Conservation (phyloP, 1,140 invertebrate genomes). For the Trichonephila clavipes region DNA sequence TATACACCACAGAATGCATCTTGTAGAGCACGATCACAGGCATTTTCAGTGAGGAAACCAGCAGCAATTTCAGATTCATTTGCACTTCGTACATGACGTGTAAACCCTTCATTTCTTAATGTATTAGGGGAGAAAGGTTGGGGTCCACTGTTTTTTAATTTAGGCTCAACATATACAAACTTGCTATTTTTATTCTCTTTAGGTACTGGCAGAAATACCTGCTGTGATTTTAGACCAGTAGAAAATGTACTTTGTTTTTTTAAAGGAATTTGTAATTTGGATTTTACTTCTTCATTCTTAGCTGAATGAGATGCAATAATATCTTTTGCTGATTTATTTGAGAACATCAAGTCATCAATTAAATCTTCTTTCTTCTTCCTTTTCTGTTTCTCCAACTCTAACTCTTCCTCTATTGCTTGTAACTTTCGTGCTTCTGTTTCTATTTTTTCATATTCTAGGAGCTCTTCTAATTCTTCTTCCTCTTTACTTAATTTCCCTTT, state of each 20-base stretch:
- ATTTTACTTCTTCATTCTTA: conserved; percentile 83
- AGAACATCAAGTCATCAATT: conserved; percentile 97
- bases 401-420: conserved; percentile 85
- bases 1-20: conserved; percentile 94
- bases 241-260: conserved; percentile 79
- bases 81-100: conserved; percentile 88
- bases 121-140: conserved; percentile 85
- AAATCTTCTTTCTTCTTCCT: conserved; percentile 92
- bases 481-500: conserved; percentile 81
- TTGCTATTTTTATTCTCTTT: conserved; percentile 88
- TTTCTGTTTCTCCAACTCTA: conserved; percentile 90
- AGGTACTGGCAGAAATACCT: conserved; percentile 83
- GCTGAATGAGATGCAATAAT: conserved; percentile 92
- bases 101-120: conserved; percentile 86
- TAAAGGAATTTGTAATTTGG: conserved; percentile 42
- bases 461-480: conserved; percentile 87
- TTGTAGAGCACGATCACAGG: conserved; percentile 93
- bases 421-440: conserved; percentile 82
- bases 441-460: conserved; percentile 89
- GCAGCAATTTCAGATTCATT: conserved; percentile 90
- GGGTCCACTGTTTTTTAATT: conserved; percentile 86
- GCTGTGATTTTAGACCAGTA: conserved; percentile 80
- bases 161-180: conserved; percentile 86
- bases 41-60: conserved; percentile 90
- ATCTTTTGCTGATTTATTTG: conserved; percentile 91